A percentile compares a stretch with the other conserved stretches of the same genome.
phyloP scores from a whole-genome alignment of 1,140 invertebrate species.

The Thereuonema tuberculata region DNA sequence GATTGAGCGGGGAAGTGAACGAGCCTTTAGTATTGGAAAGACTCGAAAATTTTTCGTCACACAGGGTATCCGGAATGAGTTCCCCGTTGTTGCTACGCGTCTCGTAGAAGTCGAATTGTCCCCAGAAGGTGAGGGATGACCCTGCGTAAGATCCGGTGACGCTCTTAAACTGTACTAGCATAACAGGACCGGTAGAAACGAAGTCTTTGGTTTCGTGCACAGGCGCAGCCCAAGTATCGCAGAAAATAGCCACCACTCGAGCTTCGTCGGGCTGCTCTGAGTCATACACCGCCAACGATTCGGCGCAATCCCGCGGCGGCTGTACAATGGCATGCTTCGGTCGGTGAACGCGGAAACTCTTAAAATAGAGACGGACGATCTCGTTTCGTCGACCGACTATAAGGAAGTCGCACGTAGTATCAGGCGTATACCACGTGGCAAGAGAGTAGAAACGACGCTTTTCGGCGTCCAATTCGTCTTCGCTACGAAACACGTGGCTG shows the following conservation, averaged over 20 bases:
- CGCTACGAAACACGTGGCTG: neutral
- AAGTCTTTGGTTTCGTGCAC: conserved; percentile 42
- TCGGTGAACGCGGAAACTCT: conserved; percentile 69
- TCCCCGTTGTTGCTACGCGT: conserved; percentile 69
- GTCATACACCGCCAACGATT: conserved; percentile 74
- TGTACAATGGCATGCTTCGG: conserved; percentile 65
- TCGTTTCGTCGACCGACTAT: conserved; percentile 68
- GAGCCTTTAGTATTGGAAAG: neutral
- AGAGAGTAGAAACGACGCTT: conserved; percentile 40
- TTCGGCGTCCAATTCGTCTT: neutral
- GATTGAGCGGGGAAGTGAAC: neutral
- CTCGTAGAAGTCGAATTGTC: conserved; percentile 83
- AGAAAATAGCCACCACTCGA: conserved; percentile 77
- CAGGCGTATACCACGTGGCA: conserved; percentile 80
- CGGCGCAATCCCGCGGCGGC: conserved; percentile 64
- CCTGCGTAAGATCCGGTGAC: conserved; percentile 37
- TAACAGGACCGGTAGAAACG: conserved; percentile 63
- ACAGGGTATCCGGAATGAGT: conserved; percentile 56
- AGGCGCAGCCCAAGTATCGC: conserved; percentile 68
- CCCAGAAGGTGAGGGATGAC: conserved; percentile 78
- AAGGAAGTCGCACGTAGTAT: conserved; percentile 77
- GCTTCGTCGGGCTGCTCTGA: conserved; percentile 69
- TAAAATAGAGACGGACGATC: conserved; percentile 58
- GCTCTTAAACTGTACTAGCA: conserved; percentile 46
- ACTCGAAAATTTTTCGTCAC: conserved; percentile 41